A percentile compares a stretch with the other conserved stretches of the same genome.
These are phyloP conservation scores for Gorsachius magnificus DNA, from an alignment of 2,797 vertebrate genomes.

Conservation along the genomic window DNA sequence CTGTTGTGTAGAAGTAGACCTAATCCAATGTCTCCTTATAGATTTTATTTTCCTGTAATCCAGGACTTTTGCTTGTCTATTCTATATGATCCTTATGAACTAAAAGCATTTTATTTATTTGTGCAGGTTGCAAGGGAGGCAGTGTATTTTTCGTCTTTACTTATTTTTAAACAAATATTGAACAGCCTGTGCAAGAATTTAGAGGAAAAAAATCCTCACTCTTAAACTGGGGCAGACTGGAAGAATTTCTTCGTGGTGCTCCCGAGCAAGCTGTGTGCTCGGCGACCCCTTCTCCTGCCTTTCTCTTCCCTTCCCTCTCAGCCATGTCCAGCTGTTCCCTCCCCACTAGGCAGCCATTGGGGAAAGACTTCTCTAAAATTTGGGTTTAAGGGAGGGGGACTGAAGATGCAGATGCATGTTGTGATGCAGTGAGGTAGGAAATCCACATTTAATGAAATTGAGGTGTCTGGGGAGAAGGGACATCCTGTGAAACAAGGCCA, in stretches of 20 bases:
- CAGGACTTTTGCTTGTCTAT: not conserved
- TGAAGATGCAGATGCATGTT: not conserved
- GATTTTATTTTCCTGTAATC: slow-evolving; percentile 7
- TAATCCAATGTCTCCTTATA: not conserved
- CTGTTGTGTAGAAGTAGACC: not conserved
- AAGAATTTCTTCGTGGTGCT: not conserved
- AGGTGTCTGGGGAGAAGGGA: not conserved
- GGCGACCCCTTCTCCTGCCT: not conserved
- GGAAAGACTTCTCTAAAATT: slow-evolving; percentile 12
- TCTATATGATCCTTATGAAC: not conserved
- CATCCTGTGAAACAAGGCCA: not conserved
- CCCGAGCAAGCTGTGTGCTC: not conserved
- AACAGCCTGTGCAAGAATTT: slow-evolving; percentile 28
- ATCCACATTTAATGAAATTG: not conserved
- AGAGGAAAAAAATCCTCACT: not conserved
- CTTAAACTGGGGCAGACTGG: not conserved
- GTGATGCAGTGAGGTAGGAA: not conserved
- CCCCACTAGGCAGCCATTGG: not conserved
- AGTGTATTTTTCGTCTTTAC: slow-evolving; percentile 19
- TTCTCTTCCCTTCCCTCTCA: not conserved
- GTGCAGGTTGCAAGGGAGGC: not conserved
- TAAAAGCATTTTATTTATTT: slow-evolving; percentile 33
- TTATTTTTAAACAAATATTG: slow-evolving; percentile 44
- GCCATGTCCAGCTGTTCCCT: not conserved
- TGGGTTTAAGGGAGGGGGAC: not conserved